A percentile compares a stretch with the other conserved stretches of the same genome.
These are phyloP conservation scores for Cancer borealis DNA, from an alignment of 2,888 invertebrate genomes.

Conservation along the genomic window DNA sequence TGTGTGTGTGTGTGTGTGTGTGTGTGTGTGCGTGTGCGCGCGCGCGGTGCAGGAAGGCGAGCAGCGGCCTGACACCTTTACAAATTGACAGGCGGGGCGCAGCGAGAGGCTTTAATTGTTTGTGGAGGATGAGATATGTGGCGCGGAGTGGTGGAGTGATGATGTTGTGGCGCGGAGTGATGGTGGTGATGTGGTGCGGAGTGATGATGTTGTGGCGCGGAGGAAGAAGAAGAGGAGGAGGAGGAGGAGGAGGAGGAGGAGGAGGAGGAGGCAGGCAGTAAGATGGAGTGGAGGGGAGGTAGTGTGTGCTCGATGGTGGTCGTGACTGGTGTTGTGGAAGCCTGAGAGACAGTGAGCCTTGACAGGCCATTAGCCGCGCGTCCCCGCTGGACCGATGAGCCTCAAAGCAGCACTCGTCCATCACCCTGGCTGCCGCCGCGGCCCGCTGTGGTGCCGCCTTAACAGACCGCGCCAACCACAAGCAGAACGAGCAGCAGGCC, in stretches of 20 bases:
- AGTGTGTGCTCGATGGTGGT: neutral
- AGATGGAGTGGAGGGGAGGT: neutral
- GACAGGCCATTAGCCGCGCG: slow-evolving; percentile 25
- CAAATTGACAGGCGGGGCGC: too few relatives aligned
- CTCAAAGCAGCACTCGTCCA: slow-evolving; percentile 28
- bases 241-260: neutral
- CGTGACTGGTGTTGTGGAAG: neutral
- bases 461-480: slow-evolving; percentile 7
- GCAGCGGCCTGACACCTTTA: too few relatives aligned
- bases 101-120: too few relatives aligned
- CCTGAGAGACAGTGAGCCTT: neutral
- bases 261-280: neutral
- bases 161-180: too few relatives aligned
- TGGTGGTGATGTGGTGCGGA: too few relatives aligned
- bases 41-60: too few relatives aligned
- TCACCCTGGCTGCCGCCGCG: slow-evolving; percentile 31
- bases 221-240: neutral
- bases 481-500: neutral
- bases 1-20: too few relatives aligned
- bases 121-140: too few relatives aligned
- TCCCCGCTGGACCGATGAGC: neutral
- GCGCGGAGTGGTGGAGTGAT: too few relatives aligned
- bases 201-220: too few relatives aligned
- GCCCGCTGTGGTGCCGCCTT: neutral
- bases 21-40: too few relatives aligned